Conservation (phyloP, 2,113 vertebrate genomes). For the Odobenus rosmarus region DNA sequence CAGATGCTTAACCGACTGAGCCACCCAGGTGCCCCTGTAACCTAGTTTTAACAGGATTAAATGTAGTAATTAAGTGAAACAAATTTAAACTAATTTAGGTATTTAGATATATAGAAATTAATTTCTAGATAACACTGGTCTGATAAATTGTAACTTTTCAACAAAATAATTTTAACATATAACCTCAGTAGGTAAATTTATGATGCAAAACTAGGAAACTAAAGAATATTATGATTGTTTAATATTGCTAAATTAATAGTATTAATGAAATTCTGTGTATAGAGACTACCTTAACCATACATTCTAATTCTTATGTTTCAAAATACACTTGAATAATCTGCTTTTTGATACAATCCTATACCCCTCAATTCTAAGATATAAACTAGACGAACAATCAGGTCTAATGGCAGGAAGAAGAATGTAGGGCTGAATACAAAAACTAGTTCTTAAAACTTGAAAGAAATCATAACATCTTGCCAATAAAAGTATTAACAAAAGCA, state of each 20-base stretch:
- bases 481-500: conserved; percentile 65
- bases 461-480: conserved; percentile 73
- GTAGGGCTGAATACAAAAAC: conserved; percentile 71
- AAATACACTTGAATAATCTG: conserved; percentile 72
- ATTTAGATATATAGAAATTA: not conserved
- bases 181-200: not conserved
- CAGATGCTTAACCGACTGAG: too few species aligned
- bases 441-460: conserved; percentile 73
- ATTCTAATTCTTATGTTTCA: conserved; percentile 79
- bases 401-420: conserved; percentile 74
- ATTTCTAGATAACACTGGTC: not conserved
- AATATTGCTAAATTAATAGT: conserved; percentile 59
- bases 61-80: not conserved
- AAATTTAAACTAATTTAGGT: conserved; percentile 19
- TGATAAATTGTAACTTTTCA: not conserved
- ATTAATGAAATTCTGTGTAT: conserved; percentile 72
- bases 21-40: not conserved
- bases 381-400: conserved; percentile 76
- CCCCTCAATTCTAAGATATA: conserved; percentile 77
- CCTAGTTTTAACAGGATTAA: conserved; percentile 32
- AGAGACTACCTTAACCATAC: conserved; percentile 78
- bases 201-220: conserved; percentile 1
- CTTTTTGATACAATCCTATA: conserved; percentile 79
- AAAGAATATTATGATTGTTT: conserved; percentile 45
- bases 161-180: conserved; percentile 30